phyloP scores from a whole-genome alignment of 2,888 invertebrate genomes.

The Polylopha cassiicola region DNA sequence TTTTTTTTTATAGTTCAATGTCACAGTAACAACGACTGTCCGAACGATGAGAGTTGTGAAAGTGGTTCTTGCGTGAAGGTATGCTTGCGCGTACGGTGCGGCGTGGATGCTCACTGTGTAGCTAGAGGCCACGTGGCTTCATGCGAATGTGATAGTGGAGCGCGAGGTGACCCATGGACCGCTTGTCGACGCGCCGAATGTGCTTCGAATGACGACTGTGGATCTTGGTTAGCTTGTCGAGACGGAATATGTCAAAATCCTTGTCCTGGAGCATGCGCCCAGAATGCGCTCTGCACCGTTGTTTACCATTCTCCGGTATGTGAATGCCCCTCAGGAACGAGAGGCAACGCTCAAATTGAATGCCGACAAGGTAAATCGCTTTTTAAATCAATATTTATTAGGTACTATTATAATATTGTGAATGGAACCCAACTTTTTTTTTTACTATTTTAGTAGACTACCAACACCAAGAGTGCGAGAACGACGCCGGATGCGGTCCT shows the following conservation, averaged over 20 bases:
- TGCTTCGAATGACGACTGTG: conserved; percentile 84
- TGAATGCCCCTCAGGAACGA: conserved; percentile 88
- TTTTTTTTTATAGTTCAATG: conserved; percentile 82
- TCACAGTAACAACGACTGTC: conserved; percentile 89
- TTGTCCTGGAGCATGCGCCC: conserved; percentile 90
- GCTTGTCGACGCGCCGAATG: conserved; percentile 88
- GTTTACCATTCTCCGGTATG: conserved; percentile 86
- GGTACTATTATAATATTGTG: conserved; percentile 6
- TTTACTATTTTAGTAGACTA: neutral
- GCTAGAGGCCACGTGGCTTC: conserved; percentile 87
- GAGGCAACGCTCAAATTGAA: conserved; percentile 84
- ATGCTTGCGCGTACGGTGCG: conserved; percentile 88
- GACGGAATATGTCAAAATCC: conserved; percentile 89
- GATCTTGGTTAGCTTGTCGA: conserved; percentile 86
- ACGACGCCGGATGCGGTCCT: conserved; percentile 91
- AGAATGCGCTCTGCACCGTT: conserved; percentile 85
- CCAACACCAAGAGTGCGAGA: conserved; percentile 85
- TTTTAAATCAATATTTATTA: conserved; percentile 9
- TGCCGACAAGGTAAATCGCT: conserved; percentile 76
- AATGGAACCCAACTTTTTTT: no score
- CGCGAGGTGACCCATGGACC: conserved; percentile 87
- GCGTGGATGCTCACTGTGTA: conserved; percentile 85
- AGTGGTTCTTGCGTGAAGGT: conserved; percentile 88
- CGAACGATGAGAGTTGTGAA: conserved; percentile 87
- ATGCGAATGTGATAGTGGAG: conserved; percentile 86